Conservation (phyloP, 2,888 invertebrate genomes). For the Eupithecia abbreviata region DNA sequence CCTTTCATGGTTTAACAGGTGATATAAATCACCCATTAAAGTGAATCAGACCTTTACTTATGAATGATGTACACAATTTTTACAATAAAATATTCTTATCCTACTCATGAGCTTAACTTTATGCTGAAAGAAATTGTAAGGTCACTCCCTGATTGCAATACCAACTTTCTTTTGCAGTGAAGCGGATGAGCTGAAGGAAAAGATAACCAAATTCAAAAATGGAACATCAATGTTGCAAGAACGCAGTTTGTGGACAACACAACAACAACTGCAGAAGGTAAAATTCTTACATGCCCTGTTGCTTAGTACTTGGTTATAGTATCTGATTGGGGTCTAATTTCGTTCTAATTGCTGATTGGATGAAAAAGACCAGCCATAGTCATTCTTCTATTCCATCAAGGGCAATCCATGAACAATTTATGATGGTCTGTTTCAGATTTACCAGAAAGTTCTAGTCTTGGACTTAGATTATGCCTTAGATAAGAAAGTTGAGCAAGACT, state of each 20-base stretch:
- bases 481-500: slow-evolving; percentile 94
- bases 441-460: slow-evolving; percentile 89
- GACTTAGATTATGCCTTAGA: slow-evolving; percentile 94
- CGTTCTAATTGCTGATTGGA: background rate
- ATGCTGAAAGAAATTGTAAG: background rate
- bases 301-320: background rate
- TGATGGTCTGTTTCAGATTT: slow-evolving; percentile 76
- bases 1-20: background rate
- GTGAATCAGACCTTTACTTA: too few relatives aligned
- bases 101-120: background rate
- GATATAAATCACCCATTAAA: background rate
- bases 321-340: background rate
- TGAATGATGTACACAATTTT: too few relatives aligned
- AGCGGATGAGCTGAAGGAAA: slow-evolving; percentile 89
- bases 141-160: background rate
- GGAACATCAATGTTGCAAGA: slow-evolving; percentile 78
- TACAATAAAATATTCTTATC: too few relatives aligned
- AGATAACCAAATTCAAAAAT: slow-evolving; percentile 86
- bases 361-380: background rate
- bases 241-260: slow-evolving; percentile 72
- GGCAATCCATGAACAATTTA: background rate
- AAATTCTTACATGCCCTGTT: background rate
- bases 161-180: slow-evolving; percentile 76
- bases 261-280: slow-evolving; percentile 80
- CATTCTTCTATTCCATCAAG: background rate